phyloP scores from a whole-genome alignment of 2,888 invertebrate genomes.

The Parnassius orleans region DNA sequence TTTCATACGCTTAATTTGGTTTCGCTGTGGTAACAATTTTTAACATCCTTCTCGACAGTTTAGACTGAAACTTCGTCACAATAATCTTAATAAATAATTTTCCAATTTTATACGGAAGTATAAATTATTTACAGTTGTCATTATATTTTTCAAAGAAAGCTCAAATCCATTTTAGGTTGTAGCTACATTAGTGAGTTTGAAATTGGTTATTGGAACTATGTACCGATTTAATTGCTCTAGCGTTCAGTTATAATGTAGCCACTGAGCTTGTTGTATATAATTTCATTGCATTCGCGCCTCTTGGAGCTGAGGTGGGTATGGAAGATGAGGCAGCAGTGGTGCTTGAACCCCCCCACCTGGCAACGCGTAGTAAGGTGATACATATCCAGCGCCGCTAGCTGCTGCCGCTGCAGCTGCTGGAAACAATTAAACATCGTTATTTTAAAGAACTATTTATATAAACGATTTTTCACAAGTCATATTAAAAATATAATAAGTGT shows the following conservation, averaged over 20 bases:
- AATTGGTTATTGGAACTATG: conserved; percentile 21
- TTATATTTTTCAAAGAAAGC: conserved; percentile 20
- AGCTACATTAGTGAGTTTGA: conserved; percentile 26
- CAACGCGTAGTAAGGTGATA: conserved; percentile 87
- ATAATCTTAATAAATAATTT: conserved; percentile 3
- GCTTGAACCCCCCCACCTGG: conserved; percentile 82
- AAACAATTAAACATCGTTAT: background rate
- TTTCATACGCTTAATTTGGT: conserved; percentile 61
- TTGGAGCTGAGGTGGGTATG: conserved; percentile 85
- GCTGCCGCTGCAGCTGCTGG: conserved; percentile 68
- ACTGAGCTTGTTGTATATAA: conserved; percentile 23
- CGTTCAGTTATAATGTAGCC: conserved; percentile 29
- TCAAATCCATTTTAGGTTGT: conserved; percentile 5
- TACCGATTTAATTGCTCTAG: conserved; percentile 24
- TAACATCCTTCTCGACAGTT: background rate
- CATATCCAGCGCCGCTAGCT: conserved; percentile 85
- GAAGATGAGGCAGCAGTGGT: conserved; percentile 84
- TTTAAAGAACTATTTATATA: background rate
- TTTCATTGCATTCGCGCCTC: conserved; percentile 88
- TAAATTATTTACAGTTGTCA: conserved; percentile 22
- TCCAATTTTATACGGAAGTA: background rate
- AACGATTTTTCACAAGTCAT: background rate
- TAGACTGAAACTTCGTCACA: background rate
- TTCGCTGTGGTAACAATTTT: conserved; percentile 47
- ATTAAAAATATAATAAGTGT: too few species aligned